phyloP scores from a whole-genome alignment of 2,888 invertebrate genomes.

The Crepidodera aurea region DNA sequence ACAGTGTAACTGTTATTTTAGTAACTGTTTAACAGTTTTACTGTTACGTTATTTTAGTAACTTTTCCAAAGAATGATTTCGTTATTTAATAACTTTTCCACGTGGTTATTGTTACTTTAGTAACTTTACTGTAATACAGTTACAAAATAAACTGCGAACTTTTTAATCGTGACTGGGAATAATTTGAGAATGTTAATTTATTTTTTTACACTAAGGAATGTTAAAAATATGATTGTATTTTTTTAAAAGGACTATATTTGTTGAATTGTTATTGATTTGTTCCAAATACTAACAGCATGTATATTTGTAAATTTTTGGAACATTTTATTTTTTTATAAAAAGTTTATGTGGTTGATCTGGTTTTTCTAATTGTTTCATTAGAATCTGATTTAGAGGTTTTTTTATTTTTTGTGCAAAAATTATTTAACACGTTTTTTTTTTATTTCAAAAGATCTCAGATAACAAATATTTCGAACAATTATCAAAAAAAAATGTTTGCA shows the following conservation, averaged over 20 bases:
- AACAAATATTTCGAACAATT: neutral
- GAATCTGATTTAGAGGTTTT: neutral
- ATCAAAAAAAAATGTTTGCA: no score
- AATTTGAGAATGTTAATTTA: constrained; percentile 34
- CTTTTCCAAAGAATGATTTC: neutral
- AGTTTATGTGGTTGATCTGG: neutral
- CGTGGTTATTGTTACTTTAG: neutral
- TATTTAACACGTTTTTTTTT: no score
- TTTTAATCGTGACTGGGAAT: constrained; percentile 19
- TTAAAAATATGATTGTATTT: constrained; percentile 36
- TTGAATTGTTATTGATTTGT: constrained; percentile 33
- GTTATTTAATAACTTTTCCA: neutral
- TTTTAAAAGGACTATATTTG: constrained; percentile 33
- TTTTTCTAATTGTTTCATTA: neutral
- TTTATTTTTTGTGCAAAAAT: neutral
- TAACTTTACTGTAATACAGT: neutral
- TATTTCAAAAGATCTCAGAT: neutral
- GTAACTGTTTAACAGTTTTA: neutral
- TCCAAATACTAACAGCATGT: constrained; percentile 28
- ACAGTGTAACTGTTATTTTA: constrained; percentile 4
- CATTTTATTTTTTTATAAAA: constrained; percentile 25
- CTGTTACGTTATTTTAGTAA: no score
- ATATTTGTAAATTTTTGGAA: constrained; percentile 36
- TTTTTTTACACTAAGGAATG: constrained; percentile 39
- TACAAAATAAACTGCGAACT: neutral